Percentiles rank a stretch among this genome's conserved stretches.
These are phyloP conservation scores for Bucco capensis DNA, from an alignment of 2,113 vertebrate genomes.

Conservation along the genomic window DNA sequence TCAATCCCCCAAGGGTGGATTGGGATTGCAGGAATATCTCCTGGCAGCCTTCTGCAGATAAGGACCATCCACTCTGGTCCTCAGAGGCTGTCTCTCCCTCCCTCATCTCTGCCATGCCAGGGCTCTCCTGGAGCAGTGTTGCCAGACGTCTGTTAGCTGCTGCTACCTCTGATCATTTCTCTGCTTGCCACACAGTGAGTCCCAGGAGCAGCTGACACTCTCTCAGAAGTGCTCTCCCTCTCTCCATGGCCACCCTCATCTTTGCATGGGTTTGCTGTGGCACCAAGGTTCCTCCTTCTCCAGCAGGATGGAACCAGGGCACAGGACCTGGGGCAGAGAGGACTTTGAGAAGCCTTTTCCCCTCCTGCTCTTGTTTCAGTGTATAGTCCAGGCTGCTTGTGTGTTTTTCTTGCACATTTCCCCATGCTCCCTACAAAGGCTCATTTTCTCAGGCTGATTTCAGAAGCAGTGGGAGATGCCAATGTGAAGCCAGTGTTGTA, in stretches of 20 bases:
- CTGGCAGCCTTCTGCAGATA: not conserved
- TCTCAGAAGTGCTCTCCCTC: not conserved
- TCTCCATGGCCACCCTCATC: not conserved
- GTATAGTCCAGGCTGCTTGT: not conserved
- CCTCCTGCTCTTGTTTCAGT: not conserved
- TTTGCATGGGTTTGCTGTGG: not conserved
- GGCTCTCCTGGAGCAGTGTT: not conserved
- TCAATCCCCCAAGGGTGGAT: not conserved
- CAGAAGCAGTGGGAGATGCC: constrained; percentile 51
- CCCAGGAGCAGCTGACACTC: not conserved
- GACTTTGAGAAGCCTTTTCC: not conserved
- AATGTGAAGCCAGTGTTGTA: constrained; percentile 35
- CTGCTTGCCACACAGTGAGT: not conserved
- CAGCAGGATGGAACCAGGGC: not conserved
- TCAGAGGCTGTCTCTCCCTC: not conserved
- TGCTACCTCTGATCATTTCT: not conserved
- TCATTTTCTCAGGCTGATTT: constrained; percentile 52
- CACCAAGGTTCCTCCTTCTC: not conserved
- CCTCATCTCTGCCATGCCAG: not conserved
- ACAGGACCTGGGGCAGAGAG: not conserved
- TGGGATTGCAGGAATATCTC: not conserved
- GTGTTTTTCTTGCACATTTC: constrained; percentile 13
- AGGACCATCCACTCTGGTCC: not conserved
- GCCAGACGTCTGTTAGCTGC: not conserved
- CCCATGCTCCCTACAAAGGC: constrained; percentile 21